Evolutionary conservation across 2,888 invertebrate genomes (phyloP), one percentile per base, ranked within the genome.

Genomic region (Drosophila diplacantha): DNA sequence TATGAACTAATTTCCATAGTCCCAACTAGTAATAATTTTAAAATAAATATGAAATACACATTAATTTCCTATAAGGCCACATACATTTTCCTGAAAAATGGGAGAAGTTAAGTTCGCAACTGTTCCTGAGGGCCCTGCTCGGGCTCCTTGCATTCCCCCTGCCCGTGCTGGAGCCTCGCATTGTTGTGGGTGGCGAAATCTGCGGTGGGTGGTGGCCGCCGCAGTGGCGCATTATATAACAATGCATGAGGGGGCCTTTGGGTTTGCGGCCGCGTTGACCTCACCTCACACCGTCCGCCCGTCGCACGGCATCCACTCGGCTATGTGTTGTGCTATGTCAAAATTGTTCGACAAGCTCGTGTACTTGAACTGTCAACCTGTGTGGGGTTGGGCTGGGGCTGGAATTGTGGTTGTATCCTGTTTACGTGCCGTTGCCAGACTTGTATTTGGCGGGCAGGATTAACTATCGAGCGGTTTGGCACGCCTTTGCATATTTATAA

Each of bases 311-410:
- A 44, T 44, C 12, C 44, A 4, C 43, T 43, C 12, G 43, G 12
- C 43, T n/a, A 49, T 73, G 79, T 75, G 29, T 29, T 29, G 12
- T 12, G 26, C 26, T 22, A 51, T 73, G 79, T 78, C 76, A 75
- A 68, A 81, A 79, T 35, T 73, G 72, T 75, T 75, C 75, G 81
- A 77, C 82, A 75, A 67, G 74, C 69, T 68, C 73, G 62, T 71
- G 81, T 76, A 69, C 76, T 76, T 76, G 76, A 76, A 75, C 82
- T 60, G 78, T 61, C 76, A 65, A 60, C 66, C 71, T 52, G 46
- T 53, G 44, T 51, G 43, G 39, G 50, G 46, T 39, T 34, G 52
- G 46, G 11, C 26, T 11, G 14, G 50, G 34, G 3, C 20, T 37
- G 37, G 38, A 18, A 29, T 50, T 59, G 59, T 44, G 41, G 31